phyloP scores from a whole-genome alignment of 2,113 vertebrate species.

The Empidonax alnorum region DNA sequence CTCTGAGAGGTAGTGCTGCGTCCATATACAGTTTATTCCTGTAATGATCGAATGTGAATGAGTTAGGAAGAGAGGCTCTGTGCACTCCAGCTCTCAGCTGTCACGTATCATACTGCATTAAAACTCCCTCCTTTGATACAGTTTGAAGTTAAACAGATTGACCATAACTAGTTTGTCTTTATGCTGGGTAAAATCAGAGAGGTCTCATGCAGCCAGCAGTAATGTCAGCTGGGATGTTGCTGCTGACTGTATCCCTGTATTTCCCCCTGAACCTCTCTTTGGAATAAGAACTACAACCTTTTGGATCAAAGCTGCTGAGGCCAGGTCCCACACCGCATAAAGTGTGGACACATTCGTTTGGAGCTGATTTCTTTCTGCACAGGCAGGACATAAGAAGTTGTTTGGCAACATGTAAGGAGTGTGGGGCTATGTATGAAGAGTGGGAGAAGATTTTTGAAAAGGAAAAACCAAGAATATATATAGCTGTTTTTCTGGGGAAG shows the following conservation, averaged over 20 bases:
- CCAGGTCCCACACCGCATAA: not conserved
- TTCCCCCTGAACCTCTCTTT: not conserved
- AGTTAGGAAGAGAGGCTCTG: not conserved
- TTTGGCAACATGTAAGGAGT: not conserved
- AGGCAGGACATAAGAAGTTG: not conserved
- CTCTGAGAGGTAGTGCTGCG: not conserved
- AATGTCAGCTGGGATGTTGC: not conserved
- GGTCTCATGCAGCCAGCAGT: not conserved
- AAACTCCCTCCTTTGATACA: not conserved
- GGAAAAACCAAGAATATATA: not conserved
- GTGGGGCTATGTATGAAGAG: not conserved
- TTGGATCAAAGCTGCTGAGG: not conserved
- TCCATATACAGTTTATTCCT: not conserved
- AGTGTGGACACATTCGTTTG: not conserved
- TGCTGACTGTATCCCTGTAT: not conserved
- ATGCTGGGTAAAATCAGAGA: not conserved
- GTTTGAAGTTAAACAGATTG: not conserved
- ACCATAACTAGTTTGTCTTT: not conserved
- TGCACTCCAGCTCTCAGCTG: not conserved
- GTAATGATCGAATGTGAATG: not conserved
- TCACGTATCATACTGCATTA: not conserved
- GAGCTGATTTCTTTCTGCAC: not conserved
- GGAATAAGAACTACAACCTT: not conserved
- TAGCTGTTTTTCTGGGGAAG: not conserved
- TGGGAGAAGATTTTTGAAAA: not conserved